Conservation (phyloP, 1,140 invertebrate genomes). For the Trachelipus rathkii region DNA sequence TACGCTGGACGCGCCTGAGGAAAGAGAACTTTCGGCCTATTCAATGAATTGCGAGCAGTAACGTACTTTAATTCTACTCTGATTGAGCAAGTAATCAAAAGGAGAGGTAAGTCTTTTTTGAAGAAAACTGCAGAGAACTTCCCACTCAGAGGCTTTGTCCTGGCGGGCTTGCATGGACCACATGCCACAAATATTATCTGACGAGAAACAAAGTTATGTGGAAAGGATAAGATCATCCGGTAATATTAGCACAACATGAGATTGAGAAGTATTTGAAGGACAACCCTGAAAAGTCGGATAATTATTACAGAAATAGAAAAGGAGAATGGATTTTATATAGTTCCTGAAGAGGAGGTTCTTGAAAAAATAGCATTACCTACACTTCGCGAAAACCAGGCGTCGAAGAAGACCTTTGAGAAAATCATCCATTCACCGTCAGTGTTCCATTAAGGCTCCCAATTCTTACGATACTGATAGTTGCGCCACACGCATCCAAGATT, state of each 20-base stretch:
- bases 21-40: too few relatives aligned
- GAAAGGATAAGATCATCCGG: background rate
- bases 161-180: background rate
- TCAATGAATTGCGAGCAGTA: too few relatives aligned
- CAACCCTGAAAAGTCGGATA: background rate
- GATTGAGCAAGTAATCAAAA: background rate
- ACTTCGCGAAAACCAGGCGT: too few relatives aligned
- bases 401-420: too few relatives aligned
- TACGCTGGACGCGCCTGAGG: too few relatives aligned
- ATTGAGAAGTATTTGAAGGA: background rate
- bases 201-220: background rate
- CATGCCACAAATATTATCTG: background rate
- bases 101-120: background rate
- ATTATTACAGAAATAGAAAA: constrained; percentile 9
- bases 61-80: too few relatives aligned
- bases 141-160: background rate
- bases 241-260: background rate
- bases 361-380: too few relatives aligned
- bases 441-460: too few relatives aligned
- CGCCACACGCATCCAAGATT: too few relatives aligned
- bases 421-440: too few relatives aligned
- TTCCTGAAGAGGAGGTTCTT: background rate
- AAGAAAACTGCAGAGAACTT: background rate
- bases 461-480: too few relatives aligned
- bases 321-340: constrained; percentile 4